A percentile compares a stretch with the other conserved stretches of the same genome.
Conservation (phyloP, 1,140 invertebrate genomes). For the Drosophila rhopaloa region DNA sequence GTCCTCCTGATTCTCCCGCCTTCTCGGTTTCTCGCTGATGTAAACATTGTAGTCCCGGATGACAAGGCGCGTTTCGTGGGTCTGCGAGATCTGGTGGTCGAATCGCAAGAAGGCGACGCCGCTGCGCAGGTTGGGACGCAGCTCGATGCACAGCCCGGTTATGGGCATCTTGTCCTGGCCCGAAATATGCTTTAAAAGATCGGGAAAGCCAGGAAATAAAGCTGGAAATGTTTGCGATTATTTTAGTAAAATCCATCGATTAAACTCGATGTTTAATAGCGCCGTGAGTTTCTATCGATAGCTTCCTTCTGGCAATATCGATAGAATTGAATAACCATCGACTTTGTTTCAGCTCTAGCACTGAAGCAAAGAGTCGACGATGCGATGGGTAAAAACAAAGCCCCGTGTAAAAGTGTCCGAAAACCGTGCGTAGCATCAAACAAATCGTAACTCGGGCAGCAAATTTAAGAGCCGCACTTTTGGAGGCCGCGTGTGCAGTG, state of each 20-base stretch:
- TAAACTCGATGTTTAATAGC: too few relatives aligned
- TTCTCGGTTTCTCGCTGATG: conserved; percentile 6
- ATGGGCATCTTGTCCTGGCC: conserved; percentile 43
- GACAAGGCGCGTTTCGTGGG: conserved; percentile 41
- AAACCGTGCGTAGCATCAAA: conserved; percentile 63
- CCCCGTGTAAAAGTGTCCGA: conserved; percentile 56
- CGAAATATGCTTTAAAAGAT: background rate
- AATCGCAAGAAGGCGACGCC: conserved; percentile 51
- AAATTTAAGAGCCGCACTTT: conserved; percentile 28
- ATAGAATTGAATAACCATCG: too few relatives aligned
- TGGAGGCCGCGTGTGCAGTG: conserved; percentile 51
- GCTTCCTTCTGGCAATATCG: too few relatives aligned
- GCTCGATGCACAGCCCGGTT: conserved; percentile 54
- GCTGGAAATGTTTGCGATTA: too few relatives aligned
- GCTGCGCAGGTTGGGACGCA: conserved; percentile 63
- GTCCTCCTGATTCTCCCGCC: background rate
- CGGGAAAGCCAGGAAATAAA: background rate
- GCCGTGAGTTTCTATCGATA: too few relatives aligned
- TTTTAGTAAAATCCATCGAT: too few relatives aligned
- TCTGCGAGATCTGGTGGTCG: conserved; percentile 25
- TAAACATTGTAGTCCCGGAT: conserved; percentile 57
- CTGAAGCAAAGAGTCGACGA: conserved; percentile 43
- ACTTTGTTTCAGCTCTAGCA: background rate
- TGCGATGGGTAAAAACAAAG: conserved; percentile 74
- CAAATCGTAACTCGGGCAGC: conserved; percentile 51